phyloP scores from a whole-genome alignment of 2,888 invertebrate species.

The Ophraella communa region DNA sequence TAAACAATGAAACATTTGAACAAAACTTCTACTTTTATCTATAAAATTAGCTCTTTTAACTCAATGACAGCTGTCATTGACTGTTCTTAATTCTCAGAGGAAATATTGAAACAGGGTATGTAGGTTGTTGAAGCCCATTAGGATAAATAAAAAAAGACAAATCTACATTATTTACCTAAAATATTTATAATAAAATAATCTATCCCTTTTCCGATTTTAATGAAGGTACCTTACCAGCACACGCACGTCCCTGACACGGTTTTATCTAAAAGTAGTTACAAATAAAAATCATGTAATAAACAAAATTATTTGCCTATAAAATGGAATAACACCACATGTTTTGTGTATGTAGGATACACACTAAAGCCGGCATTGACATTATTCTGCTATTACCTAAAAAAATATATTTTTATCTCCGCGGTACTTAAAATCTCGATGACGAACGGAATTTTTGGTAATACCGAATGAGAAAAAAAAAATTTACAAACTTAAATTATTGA shows the following conservation, averaged over 20 bases:
- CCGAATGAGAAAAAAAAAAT: too few species aligned
- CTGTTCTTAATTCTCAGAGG: too few species aligned
- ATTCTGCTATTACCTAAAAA: background rate
- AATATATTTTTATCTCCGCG: background rate
- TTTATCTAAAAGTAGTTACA: background rate
- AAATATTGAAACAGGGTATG: too few species aligned
- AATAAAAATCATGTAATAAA: background rate
- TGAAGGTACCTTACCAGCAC: background rate
- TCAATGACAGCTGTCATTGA: too few species aligned
- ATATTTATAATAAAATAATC: too few species aligned
- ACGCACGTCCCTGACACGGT: conserved; percentile 2
- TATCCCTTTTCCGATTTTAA: background rate
- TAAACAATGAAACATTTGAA: too few species aligned
- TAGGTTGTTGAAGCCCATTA: too few species aligned
- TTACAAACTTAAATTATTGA: too few species aligned
- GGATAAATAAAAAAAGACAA: too few species aligned
- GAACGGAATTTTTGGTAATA: background rate
- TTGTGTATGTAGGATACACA: background rate
- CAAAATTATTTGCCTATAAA: background rate
- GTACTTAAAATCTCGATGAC: background rate
- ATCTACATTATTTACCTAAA: too few species aligned
- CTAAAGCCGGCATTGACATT: background rate
- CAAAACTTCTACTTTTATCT: too few species aligned
- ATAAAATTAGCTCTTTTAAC: too few species aligned
- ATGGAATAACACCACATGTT: background rate